Evolutionary conservation across 2,797 vertebrate species (phyloP), one percentile per base, ranked within the genome.

Genomic region (Hyperoplus immaculatus): DNA sequence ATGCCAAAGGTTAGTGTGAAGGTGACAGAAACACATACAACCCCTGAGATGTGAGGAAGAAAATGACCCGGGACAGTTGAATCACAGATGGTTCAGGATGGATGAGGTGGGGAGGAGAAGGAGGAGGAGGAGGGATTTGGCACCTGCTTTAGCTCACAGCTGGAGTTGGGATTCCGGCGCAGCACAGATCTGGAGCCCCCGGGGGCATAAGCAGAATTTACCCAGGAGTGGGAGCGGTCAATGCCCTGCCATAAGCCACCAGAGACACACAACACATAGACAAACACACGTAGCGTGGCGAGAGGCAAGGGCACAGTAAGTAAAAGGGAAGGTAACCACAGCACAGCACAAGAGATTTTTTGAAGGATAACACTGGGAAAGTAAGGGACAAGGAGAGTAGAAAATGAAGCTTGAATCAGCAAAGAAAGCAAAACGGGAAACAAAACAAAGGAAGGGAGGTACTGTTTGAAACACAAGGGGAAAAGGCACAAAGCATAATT

Each of bases 181-280:
- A 97, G 95, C 87, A 98, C 96, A 78, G 96, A 95, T 95, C 96
- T 97, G 91, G 96, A 95, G 93, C 97, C 97, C 86, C 97, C 96
- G 1, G 97, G 97, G 92, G 97, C 97, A 81, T 97, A 98, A 95
- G 97, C 96, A 87, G 97, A 97, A 88, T 98, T 98, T 96, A 98
- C 97, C 97, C 97, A 98, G 94, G 97, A 98, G 88, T 98, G 97
- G 78, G 97, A 98, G 87, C 97, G 97, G 91, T 98, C 97, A 93
- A 98, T 97, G 54, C 95, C 97, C 97, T 98, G 94, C 90, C 89
- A 93, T 91, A 94, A 93, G 91, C 89, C 87, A 92, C 86, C 90
- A 61, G 81, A 83, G 46, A 87, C 72, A 85, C 77, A 90, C 82
- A 89, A 84, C 68, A 89, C 83, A 92, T 75, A 91, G 81, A 89